phyloP scores from a whole-genome alignment of 2,888 invertebrate genomes.

The Acrobeloides nanus region DNA sequence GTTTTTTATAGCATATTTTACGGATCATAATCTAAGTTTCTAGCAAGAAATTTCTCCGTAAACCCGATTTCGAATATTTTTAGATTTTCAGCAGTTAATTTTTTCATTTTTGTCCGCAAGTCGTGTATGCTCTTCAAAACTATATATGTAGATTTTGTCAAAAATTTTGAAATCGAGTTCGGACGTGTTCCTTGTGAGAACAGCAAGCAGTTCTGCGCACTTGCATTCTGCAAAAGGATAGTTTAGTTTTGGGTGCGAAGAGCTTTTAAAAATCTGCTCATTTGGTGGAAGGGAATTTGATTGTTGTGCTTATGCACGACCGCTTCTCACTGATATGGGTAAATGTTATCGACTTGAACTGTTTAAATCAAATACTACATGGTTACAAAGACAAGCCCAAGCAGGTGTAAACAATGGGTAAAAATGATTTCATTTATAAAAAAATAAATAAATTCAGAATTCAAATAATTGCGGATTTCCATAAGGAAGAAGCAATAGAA shows the following conservation, averaged over 20 bases:
- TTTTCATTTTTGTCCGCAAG: no score
- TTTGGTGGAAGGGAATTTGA: conserved; percentile 41
- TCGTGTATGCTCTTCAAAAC: no score
- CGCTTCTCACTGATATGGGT: conserved; percentile 45
- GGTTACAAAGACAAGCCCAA: conserved; percentile 35
- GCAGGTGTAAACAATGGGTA: conserved; percentile 37
- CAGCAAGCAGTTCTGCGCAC: no score
- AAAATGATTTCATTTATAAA: background rate
- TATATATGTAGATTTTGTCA: no score
- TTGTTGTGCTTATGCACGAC: conserved; percentile 40
- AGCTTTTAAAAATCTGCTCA: conserved; percentile 39
- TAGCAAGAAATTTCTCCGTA: no score
- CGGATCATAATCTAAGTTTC: no score
- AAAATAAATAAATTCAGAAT: conserved; percentile 17
- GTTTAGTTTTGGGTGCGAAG: conserved; percentile 25
- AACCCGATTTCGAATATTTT: no score
- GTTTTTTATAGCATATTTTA: no score
- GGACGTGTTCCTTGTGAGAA: no score
- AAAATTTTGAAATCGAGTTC: no score
- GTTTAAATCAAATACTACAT: conserved; percentile 23
- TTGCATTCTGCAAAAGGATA: no score
- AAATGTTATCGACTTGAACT: conserved; percentile 41
- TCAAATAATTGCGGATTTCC: conserved; percentile 38
- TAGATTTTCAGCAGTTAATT: no score
- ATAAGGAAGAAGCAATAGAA: conserved; percentile 40